Base-by-base conservation (phyloP, 2,113 vertebrate genomes). In the Larimichthys crocea region DNA sequence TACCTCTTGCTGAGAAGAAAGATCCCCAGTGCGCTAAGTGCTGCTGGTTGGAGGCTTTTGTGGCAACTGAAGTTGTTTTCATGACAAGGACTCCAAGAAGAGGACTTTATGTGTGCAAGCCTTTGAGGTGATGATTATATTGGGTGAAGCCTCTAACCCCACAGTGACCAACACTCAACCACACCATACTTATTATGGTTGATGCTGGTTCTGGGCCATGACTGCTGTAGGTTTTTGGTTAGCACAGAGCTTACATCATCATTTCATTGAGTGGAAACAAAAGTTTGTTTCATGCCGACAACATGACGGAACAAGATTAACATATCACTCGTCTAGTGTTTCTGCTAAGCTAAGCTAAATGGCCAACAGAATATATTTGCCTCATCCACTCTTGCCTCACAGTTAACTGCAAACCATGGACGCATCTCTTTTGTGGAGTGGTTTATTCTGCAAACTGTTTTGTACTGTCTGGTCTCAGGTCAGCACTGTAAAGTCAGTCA, bases 71-170 rank as follows among this genome's bases (percentile, higher is more conserved):
- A 69, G 62, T 89, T 80, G 49, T 70, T 85, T 80, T 87, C 67
- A 50, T 82, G 70, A 63, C 56, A 66, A 60, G 22, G 67, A 80
- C 60, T 72, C 49, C 20, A 77, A 85, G 86, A 65, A 71, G 29
- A 69, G 16, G 57, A 73, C 60, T 91, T 46, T 61, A 26, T 79
- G 55, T 73, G 62, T 74, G 55, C 72, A 72, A 42, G 48, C 57
- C 78, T 90, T 88, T 89, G 82, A 88, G 65, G 61, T 67, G 61
- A 75, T 65, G 66, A 79, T 80, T 24, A 57, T 40, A 31, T 66
- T 67, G 66, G 56, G 22, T 67, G 55, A 89, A 88, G 82, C 71
- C 73, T 78, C 65, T 26, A 59, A 90, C 77, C 80, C 79, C 82
- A 59, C 60, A 73, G 77, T 80, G 83, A 87, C 84, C 72, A 70